A percentile compares a stretch with the other conserved stretches of the same genome.
phyloP scores from a whole-genome alignment of 2,113 vertebrate genomes.

The Pristiophorus japonicus region DNA sequence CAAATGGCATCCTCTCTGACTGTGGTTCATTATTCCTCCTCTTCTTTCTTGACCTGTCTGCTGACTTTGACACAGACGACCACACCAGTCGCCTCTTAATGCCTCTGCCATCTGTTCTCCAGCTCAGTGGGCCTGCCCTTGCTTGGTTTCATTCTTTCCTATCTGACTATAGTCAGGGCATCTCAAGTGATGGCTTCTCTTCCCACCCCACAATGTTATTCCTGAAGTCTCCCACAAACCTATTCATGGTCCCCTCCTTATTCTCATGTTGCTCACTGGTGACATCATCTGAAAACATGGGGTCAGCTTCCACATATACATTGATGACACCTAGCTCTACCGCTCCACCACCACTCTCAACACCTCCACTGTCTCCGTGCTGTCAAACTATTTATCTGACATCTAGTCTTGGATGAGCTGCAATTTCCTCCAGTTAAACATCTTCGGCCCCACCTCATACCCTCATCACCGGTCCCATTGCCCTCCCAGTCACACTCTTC shows the following conservation, averaged over 20 bases:
- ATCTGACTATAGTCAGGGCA: neutral
- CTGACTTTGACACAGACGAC: neutral
- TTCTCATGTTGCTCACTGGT: neutral
- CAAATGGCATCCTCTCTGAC: neutral
- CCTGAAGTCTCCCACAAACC: neutral
- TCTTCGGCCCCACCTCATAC: neutral
- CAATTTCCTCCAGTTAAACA: neutral
- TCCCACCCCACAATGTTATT: neutral
- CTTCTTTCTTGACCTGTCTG: neutral
- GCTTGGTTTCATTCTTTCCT: neutral
- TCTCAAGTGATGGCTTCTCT: too few species aligned
- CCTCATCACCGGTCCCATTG: neutral
- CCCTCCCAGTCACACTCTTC: neutral
- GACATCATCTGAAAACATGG: neutral
- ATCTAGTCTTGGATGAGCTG: neutral
- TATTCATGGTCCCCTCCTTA: neutral
- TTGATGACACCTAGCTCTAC: neutral
- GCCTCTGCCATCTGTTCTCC: neutral
- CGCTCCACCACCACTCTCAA: neutral
- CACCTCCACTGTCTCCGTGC: too few species aligned
- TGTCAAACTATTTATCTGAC: neutral
- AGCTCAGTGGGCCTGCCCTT: neutral
- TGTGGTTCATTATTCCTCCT: neutral
- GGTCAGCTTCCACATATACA: neutral
- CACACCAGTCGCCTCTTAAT: neutral